phyloP scores from a whole-genome alignment of 2,113 vertebrate genomes.

The Petaurus breviceps region DNA sequence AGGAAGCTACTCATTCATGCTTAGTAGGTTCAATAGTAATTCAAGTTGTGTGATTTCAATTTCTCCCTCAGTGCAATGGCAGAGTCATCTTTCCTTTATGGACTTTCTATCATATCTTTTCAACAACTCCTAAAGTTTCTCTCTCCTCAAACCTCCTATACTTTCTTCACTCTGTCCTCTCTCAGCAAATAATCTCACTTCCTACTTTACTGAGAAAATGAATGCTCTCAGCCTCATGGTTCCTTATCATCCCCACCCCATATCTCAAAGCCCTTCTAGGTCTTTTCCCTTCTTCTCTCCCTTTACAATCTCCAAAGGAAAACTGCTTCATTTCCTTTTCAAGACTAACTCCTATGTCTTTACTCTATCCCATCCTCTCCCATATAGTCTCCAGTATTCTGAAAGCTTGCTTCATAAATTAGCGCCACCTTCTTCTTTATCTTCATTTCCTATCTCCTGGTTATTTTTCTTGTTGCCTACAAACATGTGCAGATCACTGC shows the following conservation, averaged over 20 bases:
- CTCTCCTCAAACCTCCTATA: not conserved
- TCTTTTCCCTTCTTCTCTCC: not conserved
- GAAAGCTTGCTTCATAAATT: not conserved
- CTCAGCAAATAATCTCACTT: not conserved
- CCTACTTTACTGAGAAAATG: not conserved
- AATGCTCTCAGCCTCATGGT: not conserved
- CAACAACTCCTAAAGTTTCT: not conserved
- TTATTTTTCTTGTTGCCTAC: not conserved
- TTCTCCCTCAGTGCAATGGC: not conserved
- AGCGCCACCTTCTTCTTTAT: not conserved
- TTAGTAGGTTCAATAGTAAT: not conserved
- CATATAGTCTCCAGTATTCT: not conserved
- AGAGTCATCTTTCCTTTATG: not conserved
- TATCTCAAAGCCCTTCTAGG: not conserved
- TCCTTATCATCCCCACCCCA: not conserved
- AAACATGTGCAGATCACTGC: not conserved
- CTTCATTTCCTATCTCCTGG: not conserved
- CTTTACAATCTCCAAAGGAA: not conserved
- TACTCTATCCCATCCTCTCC: not conserved
- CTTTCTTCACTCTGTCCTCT: not conserved
- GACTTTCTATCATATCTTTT: not conserved
- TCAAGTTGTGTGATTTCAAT: not conserved
- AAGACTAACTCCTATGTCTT: not conserved
- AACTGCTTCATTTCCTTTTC: not conserved
- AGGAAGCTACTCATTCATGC: not conserved